Conservation (phyloP, 2,797 vertebrate genomes). For the Pseudocheirus occidentalis region DNA sequence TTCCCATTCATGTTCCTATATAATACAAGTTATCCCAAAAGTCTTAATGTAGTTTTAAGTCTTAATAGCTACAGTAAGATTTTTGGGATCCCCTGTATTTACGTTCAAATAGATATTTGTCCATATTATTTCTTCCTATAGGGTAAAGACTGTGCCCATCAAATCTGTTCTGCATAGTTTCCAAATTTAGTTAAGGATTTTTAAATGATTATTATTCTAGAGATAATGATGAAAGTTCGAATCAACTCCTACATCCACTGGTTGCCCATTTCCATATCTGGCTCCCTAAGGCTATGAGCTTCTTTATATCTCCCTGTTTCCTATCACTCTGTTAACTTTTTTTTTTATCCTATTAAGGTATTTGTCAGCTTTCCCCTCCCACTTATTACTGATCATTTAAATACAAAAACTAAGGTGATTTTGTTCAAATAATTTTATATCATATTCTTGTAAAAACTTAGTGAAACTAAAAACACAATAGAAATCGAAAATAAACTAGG, state of each 20-base stretch:
- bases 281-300: background rate
- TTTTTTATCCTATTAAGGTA: background rate
- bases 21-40: background rate
- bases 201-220: background rate
- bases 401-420: background rate
- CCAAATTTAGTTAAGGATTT: background rate
- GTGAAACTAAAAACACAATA: background rate
- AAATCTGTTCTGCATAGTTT: background rate
- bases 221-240: background rate
- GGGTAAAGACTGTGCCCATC: background rate
- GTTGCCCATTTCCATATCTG: background rate
- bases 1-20: background rate
- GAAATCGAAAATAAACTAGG: background rate
- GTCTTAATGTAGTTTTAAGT: background rate
- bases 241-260: background rate
- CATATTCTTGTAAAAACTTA: background rate
- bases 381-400: background rate
- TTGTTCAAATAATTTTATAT: background rate
- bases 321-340: background rate
- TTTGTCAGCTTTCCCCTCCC: background rate
- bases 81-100: background rate
- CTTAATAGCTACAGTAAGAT: background rate
- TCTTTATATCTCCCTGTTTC: background rate
- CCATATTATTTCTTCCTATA: background rate
- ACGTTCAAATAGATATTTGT: background rate